Evolutionary conservation across 1,140 invertebrate genomes (phyloP), one percentile per base, ranked within the genome.

Genomic region (Reticulitermes speratus): DNA sequence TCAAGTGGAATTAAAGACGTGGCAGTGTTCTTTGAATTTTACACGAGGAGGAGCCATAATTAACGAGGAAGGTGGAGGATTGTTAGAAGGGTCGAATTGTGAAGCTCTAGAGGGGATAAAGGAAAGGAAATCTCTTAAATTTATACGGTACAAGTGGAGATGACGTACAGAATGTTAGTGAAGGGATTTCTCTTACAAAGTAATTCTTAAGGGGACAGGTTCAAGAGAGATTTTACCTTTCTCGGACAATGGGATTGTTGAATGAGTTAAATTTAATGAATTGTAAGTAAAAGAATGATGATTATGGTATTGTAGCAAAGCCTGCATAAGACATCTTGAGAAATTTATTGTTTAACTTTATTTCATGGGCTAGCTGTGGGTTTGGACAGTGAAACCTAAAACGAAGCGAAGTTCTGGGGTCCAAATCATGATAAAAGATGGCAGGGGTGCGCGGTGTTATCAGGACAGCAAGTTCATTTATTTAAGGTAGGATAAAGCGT

Each of bases 201-300:
- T 30, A 19, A 75, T 75, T 30, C 65, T 75, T 75, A 75, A 11
- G 65, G n/a, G 38, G 65, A 30, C 65, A 75, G 25, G 65, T 75
- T 75, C 25, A 30, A 75, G 65, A 75, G 65, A 75, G 16, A 65
- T 75, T 75, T 75, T 75, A 75, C 65, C 65, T 75, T 75, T 75
- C n/a, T 75, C 65, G 25, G 65, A 75, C 65, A 30, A 75, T 75
- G n/a, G 25, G 65, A n/a, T 75, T 75, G 65, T 75, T 8, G 65
- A 75, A 30, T 75, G 65, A 75, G 65, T 75, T 75, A 30, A 75
- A 30, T 75, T 30, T 75, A 75, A 75, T 75, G 65, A 75, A 75
- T 75, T 75, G 65, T 75, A 75, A 75, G n/a, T 75, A 75, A 75
- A 75, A 30, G 65, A 30, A 75, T 75, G 65, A 75, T 75, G 65